Conservation (phyloP, 2,888 invertebrate genomes). For the Xanthorhoe spadicearia region DNA sequence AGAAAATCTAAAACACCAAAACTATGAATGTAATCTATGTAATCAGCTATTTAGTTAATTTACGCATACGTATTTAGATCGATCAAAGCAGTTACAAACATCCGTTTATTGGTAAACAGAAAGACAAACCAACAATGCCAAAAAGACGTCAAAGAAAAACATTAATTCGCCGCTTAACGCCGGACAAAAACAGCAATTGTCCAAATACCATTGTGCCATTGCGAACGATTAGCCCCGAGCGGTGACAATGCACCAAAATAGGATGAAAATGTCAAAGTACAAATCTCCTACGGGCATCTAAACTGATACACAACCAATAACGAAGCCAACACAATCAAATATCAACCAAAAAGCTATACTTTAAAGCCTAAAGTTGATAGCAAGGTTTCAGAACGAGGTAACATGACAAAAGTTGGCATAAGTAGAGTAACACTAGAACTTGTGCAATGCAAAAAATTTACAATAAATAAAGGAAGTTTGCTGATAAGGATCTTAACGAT, state of each 20-base stretch:
- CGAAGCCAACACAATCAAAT: conserved; percentile 29
- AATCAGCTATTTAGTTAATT: background rate
- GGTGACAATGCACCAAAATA: conserved; percentile 72
- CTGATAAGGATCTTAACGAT: conserved; percentile 46
- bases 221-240: conserved; percentile 74
- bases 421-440: conserved; percentile 74
- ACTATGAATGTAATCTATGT: too few relatives aligned
- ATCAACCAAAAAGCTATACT: conserved; percentile 28
- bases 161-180: conserved; percentile 32
- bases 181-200: conserved; percentile 47
- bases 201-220: conserved; percentile 53
- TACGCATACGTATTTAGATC: background rate
- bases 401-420: conserved; percentile 57
- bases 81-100: background rate
- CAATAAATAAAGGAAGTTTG: conserved; percentile 54
- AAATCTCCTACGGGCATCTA: conserved; percentile 74
- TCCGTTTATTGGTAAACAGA: background rate
- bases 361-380: conserved; percentile 11
- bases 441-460: conserved; percentile 58
- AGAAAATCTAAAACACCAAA: too few relatives aligned
- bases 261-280: conserved; percentile 84
- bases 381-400: conserved; percentile 10
- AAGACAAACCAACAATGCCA: conserved; percentile 16
- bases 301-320: conserved; percentile 37
- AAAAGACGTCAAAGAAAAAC: conserved; percentile 31